Conservation (phyloP, 1,140 invertebrate genomes). For the Pararge aegeria region DNA sequence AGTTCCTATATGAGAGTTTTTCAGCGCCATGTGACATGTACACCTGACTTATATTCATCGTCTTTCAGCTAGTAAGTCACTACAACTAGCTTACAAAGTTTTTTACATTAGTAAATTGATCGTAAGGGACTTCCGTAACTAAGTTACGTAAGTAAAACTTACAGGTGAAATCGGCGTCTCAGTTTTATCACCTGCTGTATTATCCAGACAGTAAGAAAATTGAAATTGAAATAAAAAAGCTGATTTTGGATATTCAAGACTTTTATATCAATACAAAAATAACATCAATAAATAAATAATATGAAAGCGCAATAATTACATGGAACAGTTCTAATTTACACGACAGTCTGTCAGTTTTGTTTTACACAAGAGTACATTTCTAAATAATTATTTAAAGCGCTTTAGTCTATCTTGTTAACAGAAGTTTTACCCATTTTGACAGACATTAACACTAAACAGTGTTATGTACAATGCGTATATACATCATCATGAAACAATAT, state of each 20-base stretch:
- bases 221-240: constrained; percentile 21
- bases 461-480: constrained; percentile 15
- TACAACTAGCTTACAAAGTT: too few species aligned
- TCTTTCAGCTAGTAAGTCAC: too few species aligned
- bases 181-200: too few species aligned
- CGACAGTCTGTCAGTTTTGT: constrained; percentile 13
- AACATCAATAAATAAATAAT: constrained; percentile 71
- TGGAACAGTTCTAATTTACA: constrained; percentile 40
- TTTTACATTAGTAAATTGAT: too few species aligned
- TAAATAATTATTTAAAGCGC: constrained; percentile 10
- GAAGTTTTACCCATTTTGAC: neutral
- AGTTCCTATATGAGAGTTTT: too few species aligned
- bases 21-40: too few species aligned
- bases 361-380: constrained; percentile 3
- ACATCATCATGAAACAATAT: constrained; percentile 7
- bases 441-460: constrained; percentile 9
- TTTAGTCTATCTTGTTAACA: constrained; percentile 7
- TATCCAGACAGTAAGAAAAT: too few species aligned
- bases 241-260: constrained; percentile 35
- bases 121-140: too few species aligned
- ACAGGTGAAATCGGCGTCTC: too few species aligned
- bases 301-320: constrained; percentile 58
- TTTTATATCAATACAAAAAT: constrained; percentile 56
- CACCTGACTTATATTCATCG: too few species aligned
- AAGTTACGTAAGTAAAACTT: too few species aligned